Evolutionary conservation across 2,113 vertebrate species (phyloP).

Genomic region (Heterochromis multidens): DNA sequence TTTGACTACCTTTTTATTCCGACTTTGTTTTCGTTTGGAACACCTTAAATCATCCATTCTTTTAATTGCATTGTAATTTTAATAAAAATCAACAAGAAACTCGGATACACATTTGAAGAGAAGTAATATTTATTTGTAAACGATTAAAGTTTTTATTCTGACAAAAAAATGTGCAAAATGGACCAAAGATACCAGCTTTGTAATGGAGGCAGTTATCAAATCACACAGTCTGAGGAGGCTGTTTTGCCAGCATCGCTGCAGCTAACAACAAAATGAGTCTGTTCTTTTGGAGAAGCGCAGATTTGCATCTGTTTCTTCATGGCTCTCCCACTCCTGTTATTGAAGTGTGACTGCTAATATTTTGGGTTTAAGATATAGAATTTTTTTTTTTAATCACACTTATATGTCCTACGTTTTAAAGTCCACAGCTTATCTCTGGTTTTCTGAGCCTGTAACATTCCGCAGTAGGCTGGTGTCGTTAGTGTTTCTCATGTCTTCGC

Average conservation of each 20-base stretch:
- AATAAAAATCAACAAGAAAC: not conserved
- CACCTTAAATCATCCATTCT: not conserved
- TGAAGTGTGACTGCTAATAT: conserved; percentile 47
- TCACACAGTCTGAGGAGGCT: conserved; percentile 46
- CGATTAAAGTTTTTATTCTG: not conserved
- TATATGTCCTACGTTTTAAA: not conserved
- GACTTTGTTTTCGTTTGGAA: not conserved
- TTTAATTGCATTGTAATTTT: not conserved
- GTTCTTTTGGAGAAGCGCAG: conserved; percentile 57
- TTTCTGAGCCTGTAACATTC: not conserved
- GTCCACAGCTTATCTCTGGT: conserved; percentile 53
- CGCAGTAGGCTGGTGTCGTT: not conserved
- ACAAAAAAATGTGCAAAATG: conserved; percentile 58
- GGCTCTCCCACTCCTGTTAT: conserved; percentile 30
- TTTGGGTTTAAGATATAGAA: conserved; percentile 31
- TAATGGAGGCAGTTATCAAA: conserved; percentile 9
- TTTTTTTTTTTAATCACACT: too few relatives aligned
- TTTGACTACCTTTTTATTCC: not conserved
- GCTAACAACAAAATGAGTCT: conserved; percentile 51
- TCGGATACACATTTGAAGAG: not conserved
- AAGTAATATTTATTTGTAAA: conserved; percentile 19
- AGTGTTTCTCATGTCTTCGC: conserved; percentile 6
- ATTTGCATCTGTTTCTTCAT: conserved; percentile 52
- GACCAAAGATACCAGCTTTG: not conserved
- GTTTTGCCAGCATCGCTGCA: conserved; percentile 67